phyloP scores from a whole-genome alignment of 2,797 vertebrate species.

The Psittacula echo region DNA sequence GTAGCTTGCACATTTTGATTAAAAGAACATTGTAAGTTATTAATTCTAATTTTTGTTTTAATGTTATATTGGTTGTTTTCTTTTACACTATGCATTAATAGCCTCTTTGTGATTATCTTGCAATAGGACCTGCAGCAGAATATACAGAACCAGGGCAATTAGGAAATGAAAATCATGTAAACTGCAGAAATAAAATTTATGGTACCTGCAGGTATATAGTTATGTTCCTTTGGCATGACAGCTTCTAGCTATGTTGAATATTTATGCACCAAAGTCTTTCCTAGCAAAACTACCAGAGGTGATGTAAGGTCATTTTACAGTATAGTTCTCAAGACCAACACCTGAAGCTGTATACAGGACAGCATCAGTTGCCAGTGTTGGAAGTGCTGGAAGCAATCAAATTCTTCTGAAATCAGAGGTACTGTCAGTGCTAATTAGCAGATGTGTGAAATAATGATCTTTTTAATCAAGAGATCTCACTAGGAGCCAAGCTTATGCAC shows the following conservation, averaged over 20 bases:
- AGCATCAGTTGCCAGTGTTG: not conserved
- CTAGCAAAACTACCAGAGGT: not conserved
- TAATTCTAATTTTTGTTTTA: not conserved
- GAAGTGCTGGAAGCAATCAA: not conserved
- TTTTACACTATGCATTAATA: not conserved
- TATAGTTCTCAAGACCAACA: not conserved
- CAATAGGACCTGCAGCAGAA: not conserved
- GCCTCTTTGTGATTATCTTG: not conserved
- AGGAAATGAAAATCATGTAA: not conserved
- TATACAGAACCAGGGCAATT: not conserved
- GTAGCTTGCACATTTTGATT: not conserved
- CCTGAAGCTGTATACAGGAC: not conserved
- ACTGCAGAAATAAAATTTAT: not conserved
- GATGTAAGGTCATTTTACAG: not conserved
- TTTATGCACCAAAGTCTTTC: not conserved
- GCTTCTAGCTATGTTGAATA: not conserved
- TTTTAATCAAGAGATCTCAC: slow-evolving; percentile 61
- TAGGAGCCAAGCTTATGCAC: slow-evolving; percentile 11
- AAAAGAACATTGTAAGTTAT: not conserved
- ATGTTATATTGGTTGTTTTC: not conserved
- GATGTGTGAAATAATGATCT: slow-evolving; percentile 46
- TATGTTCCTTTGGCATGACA: not conserved
- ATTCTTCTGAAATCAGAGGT: slow-evolving; percentile 14
- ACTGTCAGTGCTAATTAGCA: slow-evolving; percentile 25
- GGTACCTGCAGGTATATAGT: not conserved